phyloP scores from a whole-genome alignment of 2,113 vertebrate species.

The Atherinomorus stipes region DNA sequence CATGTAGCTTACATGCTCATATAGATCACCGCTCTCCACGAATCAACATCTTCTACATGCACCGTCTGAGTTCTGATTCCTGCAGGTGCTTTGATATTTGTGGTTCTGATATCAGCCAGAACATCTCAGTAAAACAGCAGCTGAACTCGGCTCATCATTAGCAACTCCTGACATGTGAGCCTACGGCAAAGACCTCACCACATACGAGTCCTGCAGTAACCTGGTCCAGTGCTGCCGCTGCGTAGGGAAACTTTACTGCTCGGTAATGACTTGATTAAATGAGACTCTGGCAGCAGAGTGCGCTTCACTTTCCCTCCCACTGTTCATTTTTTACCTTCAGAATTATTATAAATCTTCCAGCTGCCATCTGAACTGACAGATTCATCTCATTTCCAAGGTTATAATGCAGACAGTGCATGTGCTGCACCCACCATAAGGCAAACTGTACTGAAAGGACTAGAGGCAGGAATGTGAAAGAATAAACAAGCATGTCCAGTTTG shows the following conservation, averaged over 20 bases:
- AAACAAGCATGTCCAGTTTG: no score
- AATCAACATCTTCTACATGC: background rate
- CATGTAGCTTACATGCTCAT: no score
- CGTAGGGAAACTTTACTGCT: background rate
- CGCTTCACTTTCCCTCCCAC: background rate
- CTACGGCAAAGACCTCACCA: background rate
- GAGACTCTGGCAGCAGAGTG: background rate
- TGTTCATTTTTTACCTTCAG: background rate
- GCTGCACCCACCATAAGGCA: background rate
- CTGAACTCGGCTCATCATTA: background rate
- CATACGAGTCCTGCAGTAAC: background rate
- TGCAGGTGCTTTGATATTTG: background rate
- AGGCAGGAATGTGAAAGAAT: no score
- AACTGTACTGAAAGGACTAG: background rate
- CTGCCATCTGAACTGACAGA: background rate
- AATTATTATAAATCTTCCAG: background rate
- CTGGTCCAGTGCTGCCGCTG: background rate
- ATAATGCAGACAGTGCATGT: background rate
- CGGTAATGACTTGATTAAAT: background rate
- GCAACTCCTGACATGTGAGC: background rate
- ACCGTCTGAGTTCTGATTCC: background rate
- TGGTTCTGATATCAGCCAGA: background rate
- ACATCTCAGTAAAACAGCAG: slow-evolving; percentile 1
- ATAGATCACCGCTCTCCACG: background rate
- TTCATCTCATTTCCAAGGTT: background rate